phyloP scores from a whole-genome alignment of 1,140 invertebrate genomes.

The Drosophila subobscura region DNA sequence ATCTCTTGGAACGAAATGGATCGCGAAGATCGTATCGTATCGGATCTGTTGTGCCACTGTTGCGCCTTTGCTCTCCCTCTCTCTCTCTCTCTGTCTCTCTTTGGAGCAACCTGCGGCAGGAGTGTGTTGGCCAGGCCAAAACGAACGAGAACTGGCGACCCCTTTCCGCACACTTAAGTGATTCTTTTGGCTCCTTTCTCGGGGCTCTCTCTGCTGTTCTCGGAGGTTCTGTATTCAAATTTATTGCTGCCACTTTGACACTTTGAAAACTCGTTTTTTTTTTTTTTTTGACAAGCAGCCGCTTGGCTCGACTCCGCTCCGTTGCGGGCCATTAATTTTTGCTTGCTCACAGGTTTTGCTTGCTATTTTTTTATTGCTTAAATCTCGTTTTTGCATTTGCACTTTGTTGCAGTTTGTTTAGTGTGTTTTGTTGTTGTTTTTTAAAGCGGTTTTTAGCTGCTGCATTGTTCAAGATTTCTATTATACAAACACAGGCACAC shows the following conservation, averaged over 20 bases:
- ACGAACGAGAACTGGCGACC: constrained; percentile 35
- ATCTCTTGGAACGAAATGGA: too few relatives aligned
- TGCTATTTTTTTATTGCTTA: constrained; percentile 33
- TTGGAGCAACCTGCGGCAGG: constrained; percentile 56
- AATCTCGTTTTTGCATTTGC: constrained; percentile 11
- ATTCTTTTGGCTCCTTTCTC: constrained; percentile 73
- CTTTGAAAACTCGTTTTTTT: constrained; percentile 68
- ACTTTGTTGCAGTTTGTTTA: constrained; percentile 57
- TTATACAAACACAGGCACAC: constrained; percentile 57
- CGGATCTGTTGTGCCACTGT: constrained; percentile 61
- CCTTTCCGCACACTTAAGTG: constrained; percentile 57
- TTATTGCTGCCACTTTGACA: constrained; percentile 77
- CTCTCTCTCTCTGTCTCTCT: constrained; percentile 39
- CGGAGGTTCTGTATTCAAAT: constrained; percentile 50
- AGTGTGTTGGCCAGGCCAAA: constrained; percentile 24
- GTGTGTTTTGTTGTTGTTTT: constrained; percentile 47
- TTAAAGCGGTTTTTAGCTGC: constrained; percentile 5
- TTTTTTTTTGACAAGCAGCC: constrained; percentile 29
- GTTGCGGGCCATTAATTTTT: constrained; percentile 54
- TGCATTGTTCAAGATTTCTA: constrained; percentile 59
- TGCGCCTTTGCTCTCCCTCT: constrained; percentile 49
- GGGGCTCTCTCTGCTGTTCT: constrained; percentile 19
- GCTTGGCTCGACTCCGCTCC: constrained; percentile 12
- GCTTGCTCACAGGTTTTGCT: constrained; percentile 23
- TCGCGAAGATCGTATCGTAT: constrained; percentile 34